Percentiles rank a stretch among this genome's conserved stretches.
phyloP scores from a whole-genome alignment of 2,797 vertebrate genomes.

The Hybognathus amarus region DNA sequence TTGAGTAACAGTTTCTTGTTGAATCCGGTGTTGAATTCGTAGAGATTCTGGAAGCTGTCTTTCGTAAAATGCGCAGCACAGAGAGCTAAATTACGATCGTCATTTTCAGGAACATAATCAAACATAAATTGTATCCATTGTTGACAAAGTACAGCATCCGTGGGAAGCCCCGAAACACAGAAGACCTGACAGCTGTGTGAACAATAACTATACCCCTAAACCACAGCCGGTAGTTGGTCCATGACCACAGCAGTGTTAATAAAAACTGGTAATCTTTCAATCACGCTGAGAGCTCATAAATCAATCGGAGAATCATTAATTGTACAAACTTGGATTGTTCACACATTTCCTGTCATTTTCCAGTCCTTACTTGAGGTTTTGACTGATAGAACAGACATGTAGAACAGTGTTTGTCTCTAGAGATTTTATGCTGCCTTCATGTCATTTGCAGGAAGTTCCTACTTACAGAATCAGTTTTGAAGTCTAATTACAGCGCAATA shows the following conservation, averaged over 20 bases:
- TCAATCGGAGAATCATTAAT: background rate
- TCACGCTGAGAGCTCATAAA: background rate
- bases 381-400: background rate
- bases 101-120: no score
- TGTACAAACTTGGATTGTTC: background rate
- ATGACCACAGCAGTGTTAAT: background rate
- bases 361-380: background rate
- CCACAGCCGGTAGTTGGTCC: no score
- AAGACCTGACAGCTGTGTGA: no score
- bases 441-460: background rate
- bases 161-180: no score
- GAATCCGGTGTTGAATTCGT: no score
- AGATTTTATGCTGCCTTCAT: background rate
- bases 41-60: no score
- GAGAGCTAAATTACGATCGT: no score
- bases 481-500: background rate
- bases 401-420: conserved; percentile 5
- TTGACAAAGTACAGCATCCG: no score
- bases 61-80: no score
- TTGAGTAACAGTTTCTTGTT: no score
- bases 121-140: no score
- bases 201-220: no score
- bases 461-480: background rate
- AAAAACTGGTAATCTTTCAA: background rate
- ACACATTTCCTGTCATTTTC: background rate